A percentile compares a stretch with the other conserved stretches of the same genome.
Evolutionary conservation across 1,140 invertebrate species (phyloP).

Genomic region (Ridgeia piscesae): DNA sequence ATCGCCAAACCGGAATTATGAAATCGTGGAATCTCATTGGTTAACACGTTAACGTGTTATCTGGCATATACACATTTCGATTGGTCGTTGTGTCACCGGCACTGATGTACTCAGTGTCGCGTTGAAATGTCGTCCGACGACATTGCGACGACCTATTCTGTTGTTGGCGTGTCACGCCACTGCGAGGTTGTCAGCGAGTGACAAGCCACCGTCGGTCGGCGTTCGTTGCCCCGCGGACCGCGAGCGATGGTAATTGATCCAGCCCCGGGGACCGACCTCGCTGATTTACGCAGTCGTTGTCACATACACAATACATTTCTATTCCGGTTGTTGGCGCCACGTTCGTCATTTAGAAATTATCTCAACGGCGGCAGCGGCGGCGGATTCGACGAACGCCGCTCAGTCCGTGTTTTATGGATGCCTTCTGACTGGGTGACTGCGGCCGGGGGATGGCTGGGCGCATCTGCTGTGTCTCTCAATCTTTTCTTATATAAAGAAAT

Average conservation of each 20-base stretch:
- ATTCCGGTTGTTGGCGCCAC: background rate
- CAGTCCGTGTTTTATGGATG: background rate
- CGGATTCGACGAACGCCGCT: background rate
- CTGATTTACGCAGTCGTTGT: background rate
- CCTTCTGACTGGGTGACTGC: background rate
- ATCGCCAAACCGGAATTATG: too few species aligned
- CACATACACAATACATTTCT: background rate
- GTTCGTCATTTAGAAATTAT: background rate
- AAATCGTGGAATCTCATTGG: too few species aligned
- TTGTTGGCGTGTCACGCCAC: too few species aligned
- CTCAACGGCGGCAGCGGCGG: background rate
- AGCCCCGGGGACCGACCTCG: background rate
- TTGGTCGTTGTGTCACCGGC: too few species aligned
- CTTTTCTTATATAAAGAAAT: background rate
- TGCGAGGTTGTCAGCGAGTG: background rate
- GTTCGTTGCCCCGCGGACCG: background rate
- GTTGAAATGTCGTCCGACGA: too few species aligned
- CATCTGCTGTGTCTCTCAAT: background rate
- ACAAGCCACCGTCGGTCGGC: background rate
- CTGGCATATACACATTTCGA: too few species aligned
- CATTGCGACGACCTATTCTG: too few species aligned
- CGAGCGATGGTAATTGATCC: background rate
- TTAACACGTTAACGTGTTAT: too few species aligned
- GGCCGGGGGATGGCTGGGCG: too few species aligned
- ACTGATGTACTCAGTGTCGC: too few species aligned